Evolutionary conservation across 2,797 vertebrate species (phyloP).

Genomic region (Nothura maculosa): DNA sequence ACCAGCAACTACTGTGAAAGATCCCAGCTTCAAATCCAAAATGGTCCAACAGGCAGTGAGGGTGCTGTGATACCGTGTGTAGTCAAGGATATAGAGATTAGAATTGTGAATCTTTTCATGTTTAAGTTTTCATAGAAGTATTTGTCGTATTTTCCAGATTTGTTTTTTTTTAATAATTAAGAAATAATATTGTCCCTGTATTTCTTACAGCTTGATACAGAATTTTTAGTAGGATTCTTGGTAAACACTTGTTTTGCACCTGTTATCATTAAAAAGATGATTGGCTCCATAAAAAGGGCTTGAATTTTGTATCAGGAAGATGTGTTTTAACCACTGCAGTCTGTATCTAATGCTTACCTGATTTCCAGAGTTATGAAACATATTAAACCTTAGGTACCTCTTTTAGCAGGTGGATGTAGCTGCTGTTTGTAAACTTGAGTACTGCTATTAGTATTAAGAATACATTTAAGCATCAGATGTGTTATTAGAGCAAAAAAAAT

Average conservation of each 20-base stretch:
- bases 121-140: neutral
- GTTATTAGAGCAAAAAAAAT: neutral
- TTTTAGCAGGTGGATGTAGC: neutral
- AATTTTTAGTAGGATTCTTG: neutral
- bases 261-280: neutral
- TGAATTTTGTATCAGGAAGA: neutral
- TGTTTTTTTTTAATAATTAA: neutral
- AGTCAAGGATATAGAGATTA: neutral
- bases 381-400: neutral
- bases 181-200: neutral
- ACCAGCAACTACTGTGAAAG: neutral
- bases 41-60: neutral
- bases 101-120: neutral
- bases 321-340: neutral
- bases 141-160: neutral
- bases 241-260: accelerated
- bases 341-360: neutral
- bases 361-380: neutral
- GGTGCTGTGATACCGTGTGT: neutral
- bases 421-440: neutral
- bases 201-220: neutral
- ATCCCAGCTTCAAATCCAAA: neutral
- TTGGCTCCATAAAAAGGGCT: neutral
- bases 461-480: neutral
- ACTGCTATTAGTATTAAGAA: neutral